Evolutionary conservation across 2,797 vertebrate species (phyloP).

Genomic region (Halcyon badia): DNA sequence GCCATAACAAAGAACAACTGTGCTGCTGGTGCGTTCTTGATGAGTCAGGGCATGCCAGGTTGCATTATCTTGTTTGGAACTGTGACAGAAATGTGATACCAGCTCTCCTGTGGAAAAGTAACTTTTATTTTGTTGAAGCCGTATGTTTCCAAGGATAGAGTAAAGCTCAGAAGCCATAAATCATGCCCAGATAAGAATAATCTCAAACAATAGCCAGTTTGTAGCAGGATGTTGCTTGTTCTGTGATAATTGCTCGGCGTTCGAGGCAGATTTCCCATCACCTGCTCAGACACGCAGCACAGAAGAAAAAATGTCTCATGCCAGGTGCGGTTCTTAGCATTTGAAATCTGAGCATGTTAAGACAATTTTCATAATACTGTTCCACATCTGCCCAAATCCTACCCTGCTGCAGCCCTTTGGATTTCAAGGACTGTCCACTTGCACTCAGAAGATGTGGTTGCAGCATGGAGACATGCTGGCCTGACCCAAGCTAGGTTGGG

Average conservation of each 20-base stretch:
- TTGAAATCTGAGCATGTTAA: background rate
- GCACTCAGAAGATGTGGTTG: background rate
- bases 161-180: conserved; percentile 38
- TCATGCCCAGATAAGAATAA: conserved; percentile 15
- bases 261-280: background rate
- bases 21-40: background rate
- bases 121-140: conserved; percentile 55
- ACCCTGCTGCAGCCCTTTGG: background rate
- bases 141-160: background rate
- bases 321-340: background rate
- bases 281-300: background rate
- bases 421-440: background rate
- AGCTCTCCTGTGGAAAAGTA: conserved; percentile 40
- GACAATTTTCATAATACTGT: background rate
- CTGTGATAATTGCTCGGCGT: background rate
- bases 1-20: background rate
- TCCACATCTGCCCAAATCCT: background rate
- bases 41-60: background rate
- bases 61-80: background rate
- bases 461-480: background rate
- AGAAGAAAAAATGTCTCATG: background rate
- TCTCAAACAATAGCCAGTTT: background rate
- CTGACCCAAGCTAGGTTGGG: background rate
- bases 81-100: background rate
- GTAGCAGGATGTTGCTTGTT: conserved; percentile 23